A percentile compares a stretch with the other conserved stretches of the same genome.
Evolutionary conservation across 2,888 invertebrate species (phyloP).

Genomic region (Psylliodes chrysocephalus): DNA sequence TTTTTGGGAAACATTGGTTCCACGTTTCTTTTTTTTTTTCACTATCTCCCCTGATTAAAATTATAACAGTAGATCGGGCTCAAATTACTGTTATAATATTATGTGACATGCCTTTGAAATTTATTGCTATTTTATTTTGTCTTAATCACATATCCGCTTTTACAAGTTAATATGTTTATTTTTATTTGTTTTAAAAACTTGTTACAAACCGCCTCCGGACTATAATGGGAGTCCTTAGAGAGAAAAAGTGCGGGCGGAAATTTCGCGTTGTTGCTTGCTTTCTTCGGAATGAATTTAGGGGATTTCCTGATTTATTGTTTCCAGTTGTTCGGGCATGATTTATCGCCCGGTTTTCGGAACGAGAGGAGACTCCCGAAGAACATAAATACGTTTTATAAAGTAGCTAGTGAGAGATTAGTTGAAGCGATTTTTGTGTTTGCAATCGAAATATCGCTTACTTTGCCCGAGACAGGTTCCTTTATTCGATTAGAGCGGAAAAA

Average conservation of each 20-base stretch:
- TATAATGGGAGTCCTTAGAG: background rate
- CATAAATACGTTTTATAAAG: conserved; percentile 37
- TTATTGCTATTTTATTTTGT: too few relatives aligned
- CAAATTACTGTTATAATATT: too few relatives aligned
- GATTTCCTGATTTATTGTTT: conserved; percentile 42
- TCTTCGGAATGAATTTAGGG: conserved; percentile 36
- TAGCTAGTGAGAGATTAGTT: conserved; percentile 18
- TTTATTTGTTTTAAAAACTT: too few relatives aligned
- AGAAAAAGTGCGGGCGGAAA: conserved; percentile 22
- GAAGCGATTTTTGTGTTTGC: conserved; percentile 9
- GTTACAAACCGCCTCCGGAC: too few relatives aligned
- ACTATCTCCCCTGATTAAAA: too few relatives aligned
- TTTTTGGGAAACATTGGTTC: too few relatives aligned
- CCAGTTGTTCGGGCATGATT: conserved; percentile 40
- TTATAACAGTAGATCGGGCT: too few relatives aligned
- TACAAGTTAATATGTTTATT: too few relatives aligned
- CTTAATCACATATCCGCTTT: too few relatives aligned
- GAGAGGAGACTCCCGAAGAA: conserved; percentile 14
- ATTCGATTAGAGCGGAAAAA: background rate
- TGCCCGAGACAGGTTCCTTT: background rate
- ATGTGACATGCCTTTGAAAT: too few relatives aligned
- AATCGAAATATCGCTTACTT: conserved; percentile 5
- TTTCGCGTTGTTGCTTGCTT: conserved; percentile 37
- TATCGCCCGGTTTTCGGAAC: conserved; percentile 24
- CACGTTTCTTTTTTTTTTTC: too few relatives aligned